phyloP scores from a whole-genome alignment of 1,140 invertebrate genomes.

The Vanessa tameamea region DNA sequence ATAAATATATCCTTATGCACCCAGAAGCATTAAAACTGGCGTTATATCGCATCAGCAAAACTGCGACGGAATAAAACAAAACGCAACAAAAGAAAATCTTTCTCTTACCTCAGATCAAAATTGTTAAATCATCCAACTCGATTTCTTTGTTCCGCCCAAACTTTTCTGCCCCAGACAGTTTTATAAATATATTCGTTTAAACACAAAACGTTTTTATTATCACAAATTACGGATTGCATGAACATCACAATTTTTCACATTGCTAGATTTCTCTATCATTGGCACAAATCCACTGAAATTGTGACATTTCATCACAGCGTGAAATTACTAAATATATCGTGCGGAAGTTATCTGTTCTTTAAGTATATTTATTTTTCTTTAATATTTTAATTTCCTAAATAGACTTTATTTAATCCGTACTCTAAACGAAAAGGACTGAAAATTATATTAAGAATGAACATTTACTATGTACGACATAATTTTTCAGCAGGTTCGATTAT shows the following conservation, averaged over 20 bases:
- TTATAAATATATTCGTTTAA: conserved; percentile 27
- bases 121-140: conserved; percentile 68
- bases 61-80: conserved; percentile 44
- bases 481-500: too few species aligned
- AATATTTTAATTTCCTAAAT: not conserved
- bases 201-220: conserved; percentile 45
- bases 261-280: conserved; percentile 63
- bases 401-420: too few species aligned
- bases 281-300: conserved; percentile 71
- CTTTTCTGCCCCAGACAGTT: conserved; percentile 22
- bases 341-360: conserved; percentile 13
- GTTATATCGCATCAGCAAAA: conserved; percentile 17
- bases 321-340: conserved; percentile 40
- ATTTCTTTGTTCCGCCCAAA: conserved; percentile 40
- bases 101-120: conserved; percentile 62
- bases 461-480: too few species aligned
- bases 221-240: conserved; percentile 51
- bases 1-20: not conserved
- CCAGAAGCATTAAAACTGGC: not conserved
- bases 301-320: conserved; percentile 72
- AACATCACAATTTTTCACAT: conserved; percentile 59
- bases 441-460: too few species aligned
- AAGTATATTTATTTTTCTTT: not conserved
- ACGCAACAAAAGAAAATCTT: conserved; percentile 65
- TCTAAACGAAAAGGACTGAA: too few species aligned